A percentile compares a stretch with the other conserved stretches of the same genome.
Evolutionary conservation across 2,113 vertebrate genomes (phyloP).

Genomic region (Pluvialis apricaria): DNA sequence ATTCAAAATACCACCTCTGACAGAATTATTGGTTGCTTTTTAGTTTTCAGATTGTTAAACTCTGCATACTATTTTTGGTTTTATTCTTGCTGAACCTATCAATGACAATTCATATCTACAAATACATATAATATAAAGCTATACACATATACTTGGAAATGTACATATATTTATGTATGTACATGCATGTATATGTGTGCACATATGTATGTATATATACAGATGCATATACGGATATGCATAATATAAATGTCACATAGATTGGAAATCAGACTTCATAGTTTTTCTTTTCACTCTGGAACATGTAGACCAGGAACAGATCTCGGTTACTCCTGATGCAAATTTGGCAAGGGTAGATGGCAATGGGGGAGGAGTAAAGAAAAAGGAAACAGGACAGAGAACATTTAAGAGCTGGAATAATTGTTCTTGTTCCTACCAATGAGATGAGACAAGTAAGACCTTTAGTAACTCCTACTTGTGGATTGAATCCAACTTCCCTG

Average conservation of each 20-base stretch:
- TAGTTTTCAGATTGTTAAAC: background rate
- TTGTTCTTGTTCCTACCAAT: background rate
- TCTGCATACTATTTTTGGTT: background rate
- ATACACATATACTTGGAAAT: background rate
- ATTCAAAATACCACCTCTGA: background rate
- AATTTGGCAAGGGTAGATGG: background rate
- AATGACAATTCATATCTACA: background rate
- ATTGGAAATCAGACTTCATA: background rate
- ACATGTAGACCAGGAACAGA: background rate
- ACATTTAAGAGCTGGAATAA: background rate
- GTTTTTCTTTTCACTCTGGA: background rate
- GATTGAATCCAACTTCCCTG: background rate
- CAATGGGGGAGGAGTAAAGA: background rate
- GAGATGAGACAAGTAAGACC: background rate
- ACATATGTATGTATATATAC: background rate
- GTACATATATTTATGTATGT: accelerated
- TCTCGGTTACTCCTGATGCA: background rate
- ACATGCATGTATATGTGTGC: background rate
- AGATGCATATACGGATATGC: background rate
- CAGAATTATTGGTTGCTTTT: background rate
- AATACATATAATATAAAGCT: background rate
- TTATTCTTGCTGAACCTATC: background rate
- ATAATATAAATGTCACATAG: background rate
- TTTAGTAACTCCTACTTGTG: background rate
- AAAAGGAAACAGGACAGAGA: background rate